Evolutionary conservation across 2,888 invertebrate genomes (phyloP).

Genomic region (Melangyna quadrimaculata): DNA sequence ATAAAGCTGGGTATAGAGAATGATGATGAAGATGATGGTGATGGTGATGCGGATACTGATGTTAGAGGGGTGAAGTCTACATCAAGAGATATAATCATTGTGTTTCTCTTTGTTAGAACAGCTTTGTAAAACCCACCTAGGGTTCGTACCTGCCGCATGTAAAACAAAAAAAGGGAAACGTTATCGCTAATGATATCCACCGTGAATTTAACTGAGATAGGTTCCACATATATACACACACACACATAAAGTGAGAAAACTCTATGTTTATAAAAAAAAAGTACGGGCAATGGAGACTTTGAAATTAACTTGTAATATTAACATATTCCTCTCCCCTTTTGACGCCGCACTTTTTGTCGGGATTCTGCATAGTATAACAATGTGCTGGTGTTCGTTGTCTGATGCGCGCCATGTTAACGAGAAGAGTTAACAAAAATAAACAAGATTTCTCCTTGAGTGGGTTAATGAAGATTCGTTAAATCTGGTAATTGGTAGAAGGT

Average conservation of each 20-base stretch:
- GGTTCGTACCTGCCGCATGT: slow-evolving; percentile 28
- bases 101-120: slow-evolving; percentile 53
- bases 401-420: slow-evolving; percentile 62
- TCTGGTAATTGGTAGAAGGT: slow-evolving; percentile 46
- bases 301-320: slow-evolving; percentile 72
- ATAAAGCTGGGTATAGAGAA: slow-evolving; percentile 1
- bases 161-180: slow-evolving; percentile 52
- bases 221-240: slow-evolving; percentile 30
- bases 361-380: neutral
- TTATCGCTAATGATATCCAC: slow-evolving; percentile 65
- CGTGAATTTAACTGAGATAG: slow-evolving; percentile 42
- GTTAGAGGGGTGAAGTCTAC: neutral
- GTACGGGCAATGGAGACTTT: slow-evolving; percentile 63
- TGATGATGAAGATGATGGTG: slow-evolving; percentile 13
- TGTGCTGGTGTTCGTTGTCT: slow-evolving; percentile 31
- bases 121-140: slow-evolving; percentile 50
- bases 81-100: slow-evolving; percentile 52
- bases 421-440: slow-evolving; percentile 70
- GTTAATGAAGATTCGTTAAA: slow-evolving; percentile 72
- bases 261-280: slow-evolving; percentile 11
- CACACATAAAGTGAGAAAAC: neutral
- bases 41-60: slow-evolving; percentile 26
- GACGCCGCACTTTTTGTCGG: slow-evolving; percentile 37
- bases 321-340: slow-evolving; percentile 53
- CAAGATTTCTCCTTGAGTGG: slow-evolving; percentile 68